A percentile compares a stretch with the other conserved stretches of the same genome.
phyloP scores from a whole-genome alignment of 2,113 vertebrate genomes.

The Xyrauchen texanus region DNA sequence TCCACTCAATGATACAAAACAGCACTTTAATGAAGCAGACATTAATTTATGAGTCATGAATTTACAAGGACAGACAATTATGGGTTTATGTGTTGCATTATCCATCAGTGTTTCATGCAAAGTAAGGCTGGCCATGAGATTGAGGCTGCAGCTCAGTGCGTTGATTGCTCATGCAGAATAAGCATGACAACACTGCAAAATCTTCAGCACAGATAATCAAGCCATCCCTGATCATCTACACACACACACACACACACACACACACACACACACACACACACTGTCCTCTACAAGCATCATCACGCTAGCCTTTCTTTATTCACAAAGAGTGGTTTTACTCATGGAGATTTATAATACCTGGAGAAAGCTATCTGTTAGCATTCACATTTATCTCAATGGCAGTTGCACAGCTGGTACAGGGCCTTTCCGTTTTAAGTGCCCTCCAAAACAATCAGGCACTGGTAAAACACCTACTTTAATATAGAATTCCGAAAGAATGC shows the following conservation, averaged over 20 bases:
- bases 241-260: background rate
- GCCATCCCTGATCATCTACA: background rate
- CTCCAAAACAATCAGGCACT: too few species aligned
- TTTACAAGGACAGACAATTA: background rate
- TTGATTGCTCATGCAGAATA: background rate
- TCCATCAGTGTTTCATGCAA: background rate
- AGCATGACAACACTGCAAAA: background rate
- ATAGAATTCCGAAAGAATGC: too few species aligned
- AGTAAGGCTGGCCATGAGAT: background rate
- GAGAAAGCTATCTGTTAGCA: too few species aligned
- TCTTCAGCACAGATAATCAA: conserved; percentile 14
- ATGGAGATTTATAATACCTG: too few species aligned
- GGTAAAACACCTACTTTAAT: too few species aligned
- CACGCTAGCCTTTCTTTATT: background rate
- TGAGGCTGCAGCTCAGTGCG: background rate
- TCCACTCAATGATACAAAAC: conserved; percentile 15
- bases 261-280: background rate
- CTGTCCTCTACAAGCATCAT: background rate
- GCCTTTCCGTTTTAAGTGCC: too few species aligned
- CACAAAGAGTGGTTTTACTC: background rate
- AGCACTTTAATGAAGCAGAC: background rate
- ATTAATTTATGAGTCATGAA: too few species aligned
- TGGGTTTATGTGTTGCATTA: background rate
- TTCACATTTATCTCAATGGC: too few species aligned
- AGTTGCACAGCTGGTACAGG: too few species aligned